Percentiles rank a stretch among this genome's conserved stretches.
phyloP scores from a whole-genome alignment of 2,888 invertebrate genomes.

The Cheilosia urbana region DNA sequence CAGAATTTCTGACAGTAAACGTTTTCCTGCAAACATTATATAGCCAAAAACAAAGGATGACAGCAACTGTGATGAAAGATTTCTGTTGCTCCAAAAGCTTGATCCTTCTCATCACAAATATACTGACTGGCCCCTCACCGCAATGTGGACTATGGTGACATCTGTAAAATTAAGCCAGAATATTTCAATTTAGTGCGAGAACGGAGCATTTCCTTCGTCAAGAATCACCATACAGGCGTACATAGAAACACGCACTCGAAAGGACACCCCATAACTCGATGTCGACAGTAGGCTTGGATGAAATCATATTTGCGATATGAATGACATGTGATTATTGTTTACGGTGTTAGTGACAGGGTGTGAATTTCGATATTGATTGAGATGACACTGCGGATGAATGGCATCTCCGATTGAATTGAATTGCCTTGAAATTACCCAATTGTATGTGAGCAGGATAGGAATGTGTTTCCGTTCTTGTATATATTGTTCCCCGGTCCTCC shows the following conservation, averaged over 20 bases:
- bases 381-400: conserved; percentile 60
- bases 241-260: not conserved
- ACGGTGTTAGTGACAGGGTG: conserved; percentile 44
- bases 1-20: not conserved
- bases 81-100: not conserved
- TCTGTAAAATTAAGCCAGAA: conserved; percentile 5
- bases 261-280: not conserved
- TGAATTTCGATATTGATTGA: conserved; percentile 60
- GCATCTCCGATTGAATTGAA: conserved; percentile 52
- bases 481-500: too few species aligned
- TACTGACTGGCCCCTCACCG: not conserved
- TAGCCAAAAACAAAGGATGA: not conserved
- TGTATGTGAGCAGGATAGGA: conserved; percentile 33
- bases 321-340: conserved; percentile 72
- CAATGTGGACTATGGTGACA: not conserved
- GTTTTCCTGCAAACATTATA: not conserved
- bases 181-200: conserved; percentile 19
- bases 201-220: conserved; percentile 2
- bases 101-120: not conserved
- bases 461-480: conserved; percentile 23
- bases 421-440: conserved; percentile 62
- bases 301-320: conserved; percentile 57
- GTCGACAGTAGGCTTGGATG: not conserved
- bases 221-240: not conserved
- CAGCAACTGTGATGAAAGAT: not conserved